These are phyloP conservation scores for Clarias batrachus DNA, from an alignment of 2,113 vertebrate genomes.

Conservation along the genomic window DNA sequence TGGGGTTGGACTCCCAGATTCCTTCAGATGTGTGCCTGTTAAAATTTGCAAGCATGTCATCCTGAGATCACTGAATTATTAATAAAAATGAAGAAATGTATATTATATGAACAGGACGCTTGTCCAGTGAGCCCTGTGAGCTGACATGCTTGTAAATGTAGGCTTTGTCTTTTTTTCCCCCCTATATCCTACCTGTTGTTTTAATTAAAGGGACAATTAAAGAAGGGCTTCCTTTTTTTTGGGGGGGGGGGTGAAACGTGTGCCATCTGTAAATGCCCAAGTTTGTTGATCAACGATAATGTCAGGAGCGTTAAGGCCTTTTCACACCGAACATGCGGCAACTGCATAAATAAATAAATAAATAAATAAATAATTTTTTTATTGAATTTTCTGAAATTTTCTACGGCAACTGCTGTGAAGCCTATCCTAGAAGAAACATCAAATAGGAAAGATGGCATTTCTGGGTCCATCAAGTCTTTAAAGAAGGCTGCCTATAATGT, in stretches of 20 bases:
- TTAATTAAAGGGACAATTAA: constrained; percentile 24
- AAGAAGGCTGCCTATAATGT: background rate
- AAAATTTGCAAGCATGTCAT: constrained; percentile 53
- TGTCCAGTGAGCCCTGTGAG: background rate
- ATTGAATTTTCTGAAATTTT: background rate
- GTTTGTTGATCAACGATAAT: background rate
- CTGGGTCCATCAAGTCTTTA: background rate
- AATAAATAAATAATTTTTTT: background rate
- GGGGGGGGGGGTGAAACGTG: background rate
- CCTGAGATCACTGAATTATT: background rate
- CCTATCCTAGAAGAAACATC: background rate
- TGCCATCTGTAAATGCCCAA: background rate
- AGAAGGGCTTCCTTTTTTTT: constrained; percentile 4
- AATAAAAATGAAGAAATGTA: background rate
- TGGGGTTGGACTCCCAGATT: constrained; percentile 50
- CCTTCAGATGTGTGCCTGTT: constrained; percentile 51
- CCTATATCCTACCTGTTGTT: constrained; percentile 7
- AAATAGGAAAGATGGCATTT: background rate
- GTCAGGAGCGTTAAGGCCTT: constrained; percentile 16
- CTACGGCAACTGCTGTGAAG: background rate
- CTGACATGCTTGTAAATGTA: constrained; percentile 51
- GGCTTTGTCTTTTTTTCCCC: constrained; percentile 16
- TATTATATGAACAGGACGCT: background rate
- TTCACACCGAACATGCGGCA: background rate
- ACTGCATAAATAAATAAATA: background rate